phyloP scores from a whole-genome alignment of 1,140 invertebrate genomes.

The Colletes gigas region DNA sequence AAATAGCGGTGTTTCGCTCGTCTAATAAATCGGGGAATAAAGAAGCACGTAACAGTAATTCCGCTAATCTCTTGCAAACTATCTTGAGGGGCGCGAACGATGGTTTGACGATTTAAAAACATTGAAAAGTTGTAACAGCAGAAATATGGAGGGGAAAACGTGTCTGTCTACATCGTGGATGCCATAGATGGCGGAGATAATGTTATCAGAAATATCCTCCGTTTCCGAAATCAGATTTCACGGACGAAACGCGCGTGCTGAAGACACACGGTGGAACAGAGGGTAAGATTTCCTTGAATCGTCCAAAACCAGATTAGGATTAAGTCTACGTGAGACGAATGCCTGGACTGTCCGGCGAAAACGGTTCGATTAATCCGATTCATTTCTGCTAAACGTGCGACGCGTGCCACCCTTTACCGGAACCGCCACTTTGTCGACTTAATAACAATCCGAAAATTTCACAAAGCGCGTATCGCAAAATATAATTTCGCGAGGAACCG shows the following conservation, averaged over 20 bases:
- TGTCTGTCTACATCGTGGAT: not conserved
- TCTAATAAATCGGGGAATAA: too few species aligned
- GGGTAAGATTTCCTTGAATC: constrained; percentile 40
- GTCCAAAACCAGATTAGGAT: constrained; percentile 62
- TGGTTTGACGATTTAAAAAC: too few species aligned
- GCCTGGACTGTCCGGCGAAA: constrained; percentile 30
- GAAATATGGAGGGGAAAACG: not conserved
- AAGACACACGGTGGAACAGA: not conserved
- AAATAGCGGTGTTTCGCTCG: too few species aligned
- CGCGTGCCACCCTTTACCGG: constrained; percentile 25
- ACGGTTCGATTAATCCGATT: constrained; percentile 59
- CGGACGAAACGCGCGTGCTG: constrained; percentile 3
- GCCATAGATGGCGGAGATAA: not conserved
- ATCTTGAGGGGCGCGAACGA: too few species aligned
- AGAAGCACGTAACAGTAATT: too few species aligned
- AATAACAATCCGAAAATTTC: not conserved
- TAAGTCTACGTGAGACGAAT: constrained; percentile 50
- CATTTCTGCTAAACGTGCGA: constrained; percentile 17
- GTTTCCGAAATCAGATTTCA: constrained; percentile 27
- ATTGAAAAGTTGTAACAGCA: too few species aligned
- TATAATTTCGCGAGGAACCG: not conserved
- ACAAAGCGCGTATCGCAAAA: not conserved
- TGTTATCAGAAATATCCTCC: not conserved
- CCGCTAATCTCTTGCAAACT: too few species aligned
- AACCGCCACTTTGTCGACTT: not conserved